phyloP scores from a whole-genome alignment of 2,797 vertebrate genomes.

The Tokudaia muenninki region DNA sequence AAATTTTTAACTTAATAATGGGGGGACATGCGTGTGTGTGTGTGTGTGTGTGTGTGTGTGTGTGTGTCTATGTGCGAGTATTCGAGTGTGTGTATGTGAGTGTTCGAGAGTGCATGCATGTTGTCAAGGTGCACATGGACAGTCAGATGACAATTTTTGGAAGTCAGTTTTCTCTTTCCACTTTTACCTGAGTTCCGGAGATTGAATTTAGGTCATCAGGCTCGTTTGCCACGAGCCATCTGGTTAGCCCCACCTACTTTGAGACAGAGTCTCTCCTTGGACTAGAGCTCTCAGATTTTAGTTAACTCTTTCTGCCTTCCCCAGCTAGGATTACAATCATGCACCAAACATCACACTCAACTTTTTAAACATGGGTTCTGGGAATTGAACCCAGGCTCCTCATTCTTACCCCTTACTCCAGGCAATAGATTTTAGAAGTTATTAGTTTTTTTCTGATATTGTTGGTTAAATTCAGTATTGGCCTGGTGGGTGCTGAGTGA shows the following conservation, averaged over 20 bases:
- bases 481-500: background rate
- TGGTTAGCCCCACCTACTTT: background rate
- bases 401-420: background rate
- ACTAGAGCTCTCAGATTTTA: background rate
- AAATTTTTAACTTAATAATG: background rate
- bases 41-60: background rate
- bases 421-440: background rate
- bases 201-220: background rate
- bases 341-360: background rate
- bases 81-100: background rate
- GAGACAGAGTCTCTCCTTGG: background rate
- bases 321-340: background rate
- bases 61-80: background rate
- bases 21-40: background rate
- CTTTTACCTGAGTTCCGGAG: background rate
- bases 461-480: constrained; percentile 6
- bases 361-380: background rate
- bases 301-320: background rate
- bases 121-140: no score
- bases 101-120: background rate
- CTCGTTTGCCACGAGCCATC: background rate
- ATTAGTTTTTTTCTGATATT: constrained; percentile 57
- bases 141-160: background rate
- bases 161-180: background rate
- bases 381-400: background rate